Evolutionary conservation across 2,888 invertebrate genomes (phyloP).

Genomic region (Portevinia maculata): DNA sequence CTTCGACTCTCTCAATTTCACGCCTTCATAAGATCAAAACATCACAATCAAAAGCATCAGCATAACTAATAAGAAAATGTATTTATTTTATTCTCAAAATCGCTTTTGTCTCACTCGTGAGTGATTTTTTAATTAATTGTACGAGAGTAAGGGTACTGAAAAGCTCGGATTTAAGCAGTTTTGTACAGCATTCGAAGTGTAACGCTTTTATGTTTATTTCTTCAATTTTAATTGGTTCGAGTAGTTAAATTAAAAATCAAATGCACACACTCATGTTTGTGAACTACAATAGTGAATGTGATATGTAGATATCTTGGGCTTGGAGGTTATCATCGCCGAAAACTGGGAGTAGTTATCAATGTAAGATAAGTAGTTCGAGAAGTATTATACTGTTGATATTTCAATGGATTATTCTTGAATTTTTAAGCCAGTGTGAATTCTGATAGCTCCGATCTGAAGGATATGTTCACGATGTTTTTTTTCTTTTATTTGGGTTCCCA

Average conservation of each 20-base stretch:
- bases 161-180: conserved; percentile 7
- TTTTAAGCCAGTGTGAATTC: no score
- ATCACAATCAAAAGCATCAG: conserved; percentile 8
- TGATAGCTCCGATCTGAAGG: no score
- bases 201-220: conserved; percentile 14
- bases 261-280: no score
- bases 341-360: no score
- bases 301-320: no score
- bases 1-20: conserved; percentile 21
- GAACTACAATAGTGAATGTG: no score
- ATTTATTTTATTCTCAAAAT: conserved; percentile 23
- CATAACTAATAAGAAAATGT: conserved; percentile 5
- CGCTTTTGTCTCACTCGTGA: conserved; percentile 27
- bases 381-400: no score
- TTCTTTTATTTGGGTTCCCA: no score
- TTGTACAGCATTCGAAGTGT: conserved; percentile 26
- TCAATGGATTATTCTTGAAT: no score
- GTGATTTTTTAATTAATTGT: conserved; percentile 28
- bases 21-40: conserved; percentile 26
- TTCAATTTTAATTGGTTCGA: background rate
- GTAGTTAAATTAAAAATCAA: conserved; percentile 9
- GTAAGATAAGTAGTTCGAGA: no score
- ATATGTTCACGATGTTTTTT: no score
- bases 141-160: conserved; percentile 4
- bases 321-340: no score